These are phyloP conservation scores for Brachyopa scutellaris DNA, from an alignment of 2,888 invertebrate genomes.

Conservation along the genomic window DNA sequence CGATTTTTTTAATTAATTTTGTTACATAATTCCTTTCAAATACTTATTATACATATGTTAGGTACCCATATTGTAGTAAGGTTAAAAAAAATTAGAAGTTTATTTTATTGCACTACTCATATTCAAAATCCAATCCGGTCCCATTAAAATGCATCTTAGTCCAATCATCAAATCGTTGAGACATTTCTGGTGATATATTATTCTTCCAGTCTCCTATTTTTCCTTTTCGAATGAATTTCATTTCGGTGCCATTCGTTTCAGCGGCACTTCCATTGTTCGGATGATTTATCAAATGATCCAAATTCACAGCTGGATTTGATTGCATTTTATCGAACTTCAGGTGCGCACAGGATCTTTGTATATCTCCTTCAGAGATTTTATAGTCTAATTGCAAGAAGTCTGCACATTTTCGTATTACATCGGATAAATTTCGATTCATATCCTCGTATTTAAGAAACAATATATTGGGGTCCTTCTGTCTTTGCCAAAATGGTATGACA, in stretches of 20 bases:
- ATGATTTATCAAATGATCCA: conserved; percentile 84
- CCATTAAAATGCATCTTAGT: conserved; percentile 85
- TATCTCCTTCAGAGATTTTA: conserved; percentile 85
- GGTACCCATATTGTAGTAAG: no score
- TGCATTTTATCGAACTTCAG: conserved; percentile 92
- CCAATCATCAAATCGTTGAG: conserved; percentile 88
- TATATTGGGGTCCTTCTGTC: conserved; percentile 87
- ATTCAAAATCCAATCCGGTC: conserved; percentile 85
- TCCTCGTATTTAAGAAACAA: conserved; percentile 92
- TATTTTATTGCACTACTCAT: conserved; percentile 74
- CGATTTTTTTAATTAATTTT: no score
- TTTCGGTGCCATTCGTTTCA: conserved; percentile 79
- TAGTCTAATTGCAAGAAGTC: conserved; percentile 83
- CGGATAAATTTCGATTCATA: conserved; percentile 88
- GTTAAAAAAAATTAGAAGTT: no score
- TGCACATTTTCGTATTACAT: conserved; percentile 87
- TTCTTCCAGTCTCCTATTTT: conserved; percentile 90
- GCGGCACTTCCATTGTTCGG: conserved; percentile 47
- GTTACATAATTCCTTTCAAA: no score
- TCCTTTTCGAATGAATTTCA: conserved; percentile 89
- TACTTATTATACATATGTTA: no score
- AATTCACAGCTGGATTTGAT: conserved; percentile 89
- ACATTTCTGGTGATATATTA: conserved; percentile 88
- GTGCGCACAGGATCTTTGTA: conserved; percentile 87
- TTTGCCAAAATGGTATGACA: conserved; percentile 87